A percentile compares a stretch with the other conserved stretches of the same genome.
phyloP scores from a whole-genome alignment of 2,113 vertebrate species.

The Alouatta palliata region DNA sequence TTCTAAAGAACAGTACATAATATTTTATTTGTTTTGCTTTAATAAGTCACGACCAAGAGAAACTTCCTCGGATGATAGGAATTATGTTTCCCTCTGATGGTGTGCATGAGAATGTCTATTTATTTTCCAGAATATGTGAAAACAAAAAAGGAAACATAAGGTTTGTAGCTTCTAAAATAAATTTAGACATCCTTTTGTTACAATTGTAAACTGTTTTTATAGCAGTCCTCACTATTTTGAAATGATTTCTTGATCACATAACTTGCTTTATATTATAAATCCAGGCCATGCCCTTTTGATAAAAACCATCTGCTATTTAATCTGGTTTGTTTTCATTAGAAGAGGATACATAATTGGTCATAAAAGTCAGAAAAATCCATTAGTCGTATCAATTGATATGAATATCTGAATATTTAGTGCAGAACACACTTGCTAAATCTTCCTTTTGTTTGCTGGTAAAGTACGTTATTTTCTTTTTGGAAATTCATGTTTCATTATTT shows the following conservation, averaged over 20 bases:
- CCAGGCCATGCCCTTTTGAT: slow-evolving; percentile 82
- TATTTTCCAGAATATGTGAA: slow-evolving; percentile 78
- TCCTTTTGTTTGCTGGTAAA: slow-evolving; percentile 83
- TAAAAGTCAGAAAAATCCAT: slow-evolving; percentile 82
- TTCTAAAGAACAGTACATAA: slow-evolving; percentile 77
- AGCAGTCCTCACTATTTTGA: slow-evolving; percentile 81
- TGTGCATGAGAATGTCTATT: slow-evolving; percentile 79
- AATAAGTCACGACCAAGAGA: slow-evolving; percentile 77
- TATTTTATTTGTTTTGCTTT: slow-evolving; percentile 75
- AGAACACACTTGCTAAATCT: slow-evolving; percentile 81
- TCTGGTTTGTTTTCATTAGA: slow-evolving; percentile 84
- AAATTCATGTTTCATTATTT: slow-evolving; percentile 81
- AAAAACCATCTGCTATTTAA: slow-evolving; percentile 83
- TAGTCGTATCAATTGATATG: slow-evolving; percentile 79
- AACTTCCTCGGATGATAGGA: slow-evolving; percentile 80
- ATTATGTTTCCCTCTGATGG: slow-evolving; percentile 77
- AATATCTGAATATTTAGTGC: slow-evolving; percentile 79
- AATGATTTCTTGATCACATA: slow-evolving; percentile 83
- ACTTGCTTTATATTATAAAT: slow-evolving; percentile 84
- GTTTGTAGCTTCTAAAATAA: slow-evolving; percentile 77
- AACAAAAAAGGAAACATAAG: slow-evolving; percentile 59
- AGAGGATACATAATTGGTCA: slow-evolving; percentile 80
- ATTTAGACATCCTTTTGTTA: slow-evolving; percentile 82
- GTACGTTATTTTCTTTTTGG: slow-evolving; percentile 78
- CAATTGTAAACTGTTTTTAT: slow-evolving; percentile 75